Base-by-base conservation (phyloP, 2,888 invertebrate species). In the Drosophila diplacantha region DNA sequence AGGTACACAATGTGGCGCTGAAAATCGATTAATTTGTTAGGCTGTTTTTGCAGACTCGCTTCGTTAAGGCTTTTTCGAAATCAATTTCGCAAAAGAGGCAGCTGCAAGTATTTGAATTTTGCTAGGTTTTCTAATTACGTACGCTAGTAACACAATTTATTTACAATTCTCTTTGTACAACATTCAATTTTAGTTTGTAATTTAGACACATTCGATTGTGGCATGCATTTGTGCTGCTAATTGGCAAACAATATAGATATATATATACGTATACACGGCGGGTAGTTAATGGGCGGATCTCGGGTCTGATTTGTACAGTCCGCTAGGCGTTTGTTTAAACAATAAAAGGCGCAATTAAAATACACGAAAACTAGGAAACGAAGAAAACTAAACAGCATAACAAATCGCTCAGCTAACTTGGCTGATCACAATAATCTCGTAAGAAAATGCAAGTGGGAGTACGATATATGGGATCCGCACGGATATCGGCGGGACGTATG, bases 351-450 rank as follows among this genome's bases (percentile, higher is more conserved):
- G 56, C 55, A 58, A 58, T 58, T 44, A 68, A 67, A 67, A 47
- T 67, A 58, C 50, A 62, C 47, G 53, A 64, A 47, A 69, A 58
- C 43, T 60, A 61, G 58, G 37, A 69, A 68, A 50, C 55, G 44
- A 65, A 38, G 43, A 49, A 44, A 58, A 72, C 72, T 78, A 85
- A 85, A 85, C 83, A 85, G 86, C 85, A 85, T 86, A 85, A 85
- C 86, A 85, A 85, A 85, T 83, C 71, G 63, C 71, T 72, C 67
- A 74, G 71, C 72, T 71, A 71, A 63, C 60, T 44, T 46, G 56
- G 57, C 65, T 57, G 65, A 75, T 78, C 83, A 83, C 83, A 83
- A 83, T 82, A 81, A 81, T 80, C 77, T 81, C 70, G 63, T 64
- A 61, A 57, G 66, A 61, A 52, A 53, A 71, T 70, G 66, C 54